Percentiles rank a stretch among this genome's conserved stretches.
Evolutionary conservation across 2,797 vertebrate species (phyloP).

Genomic region (Sebastes trivittatus): DNA sequence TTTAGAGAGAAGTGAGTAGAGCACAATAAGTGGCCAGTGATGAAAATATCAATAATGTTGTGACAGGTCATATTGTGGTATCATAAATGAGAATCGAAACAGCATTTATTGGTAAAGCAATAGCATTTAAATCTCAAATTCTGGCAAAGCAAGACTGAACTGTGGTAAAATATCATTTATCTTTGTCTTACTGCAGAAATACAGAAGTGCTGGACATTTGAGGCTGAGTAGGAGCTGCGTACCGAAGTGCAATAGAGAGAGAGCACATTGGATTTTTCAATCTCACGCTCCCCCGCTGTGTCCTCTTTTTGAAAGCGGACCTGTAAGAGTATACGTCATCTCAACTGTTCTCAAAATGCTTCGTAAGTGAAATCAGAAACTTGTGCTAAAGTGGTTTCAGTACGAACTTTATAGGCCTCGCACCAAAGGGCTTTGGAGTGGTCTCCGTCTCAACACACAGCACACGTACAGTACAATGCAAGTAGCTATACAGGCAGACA

Average conservation of each 20-base stretch:
- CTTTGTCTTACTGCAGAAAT: not conserved
- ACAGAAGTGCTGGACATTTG: not conserved
- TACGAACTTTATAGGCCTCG: conserved; percentile 9
- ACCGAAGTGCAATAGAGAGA: not conserved
- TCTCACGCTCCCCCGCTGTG: conserved; percentile 11
- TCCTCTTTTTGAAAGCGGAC: conserved; percentile 27
- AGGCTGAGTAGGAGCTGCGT: not conserved
- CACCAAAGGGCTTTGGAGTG: conserved; percentile 56
- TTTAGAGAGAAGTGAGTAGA: not conserved
- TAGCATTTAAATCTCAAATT: not conserved
- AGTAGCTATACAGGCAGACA: conserved; percentile 37
- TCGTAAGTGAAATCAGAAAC: conserved; percentile 13
- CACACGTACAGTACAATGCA: conserved; percentile 17
- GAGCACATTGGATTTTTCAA: not conserved
- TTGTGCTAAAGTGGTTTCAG: conserved; percentile 19
- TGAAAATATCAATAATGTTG: not conserved
- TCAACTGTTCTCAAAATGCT: conserved; percentile 17
- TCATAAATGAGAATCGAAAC: not conserved
- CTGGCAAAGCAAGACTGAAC: not conserved
- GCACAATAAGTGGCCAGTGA: not conserved
- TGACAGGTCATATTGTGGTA: not conserved
- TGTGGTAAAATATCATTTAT: not conserved
- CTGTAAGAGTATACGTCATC: conserved; percentile 11
- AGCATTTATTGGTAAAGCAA: not conserved
- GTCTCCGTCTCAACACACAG: conserved; percentile 36